phyloP scores from a whole-genome alignment of 2,797 vertebrate species.

The Cuniculus paca region DNA sequence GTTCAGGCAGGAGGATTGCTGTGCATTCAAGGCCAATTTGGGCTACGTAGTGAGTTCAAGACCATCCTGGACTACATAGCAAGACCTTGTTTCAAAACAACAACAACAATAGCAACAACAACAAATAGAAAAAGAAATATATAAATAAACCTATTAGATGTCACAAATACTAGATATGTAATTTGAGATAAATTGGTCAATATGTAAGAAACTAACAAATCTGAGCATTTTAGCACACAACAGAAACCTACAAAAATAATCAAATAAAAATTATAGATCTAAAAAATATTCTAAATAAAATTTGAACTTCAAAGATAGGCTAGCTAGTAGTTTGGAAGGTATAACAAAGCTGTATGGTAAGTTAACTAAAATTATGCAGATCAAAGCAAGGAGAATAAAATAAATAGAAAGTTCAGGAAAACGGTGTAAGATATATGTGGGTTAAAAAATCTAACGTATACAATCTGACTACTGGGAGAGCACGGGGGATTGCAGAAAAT shows the following conservation, averaged over 20 bases:
- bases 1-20: background rate
- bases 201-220: background rate
- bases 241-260: background rate
- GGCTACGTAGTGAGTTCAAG: background rate
- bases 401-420: background rate
- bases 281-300: slow-evolving; percentile 19
- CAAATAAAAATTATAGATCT: background rate
- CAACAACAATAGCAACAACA: slow-evolving; percentile 41
- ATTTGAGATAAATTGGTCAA: slow-evolving; percentile 36
- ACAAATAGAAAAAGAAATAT: background rate
- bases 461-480: background rate
- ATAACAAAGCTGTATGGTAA: background rate
- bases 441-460: background rate
- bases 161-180: background rate
- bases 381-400: background rate
- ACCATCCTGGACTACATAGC: background rate
- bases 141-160: background rate
- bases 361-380: slow-evolving; percentile 14
- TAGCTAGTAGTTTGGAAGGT: background rate
- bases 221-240: background rate
- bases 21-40: background rate
- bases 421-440: background rate
- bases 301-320: background rate
- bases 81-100: background rate
- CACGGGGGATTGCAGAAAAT: background rate